These are phyloP conservation scores for Epizoanthus stellaris DNA, from an alignment of 92 coral and sea anemone genomes.

Conservation along the genomic window DNA sequence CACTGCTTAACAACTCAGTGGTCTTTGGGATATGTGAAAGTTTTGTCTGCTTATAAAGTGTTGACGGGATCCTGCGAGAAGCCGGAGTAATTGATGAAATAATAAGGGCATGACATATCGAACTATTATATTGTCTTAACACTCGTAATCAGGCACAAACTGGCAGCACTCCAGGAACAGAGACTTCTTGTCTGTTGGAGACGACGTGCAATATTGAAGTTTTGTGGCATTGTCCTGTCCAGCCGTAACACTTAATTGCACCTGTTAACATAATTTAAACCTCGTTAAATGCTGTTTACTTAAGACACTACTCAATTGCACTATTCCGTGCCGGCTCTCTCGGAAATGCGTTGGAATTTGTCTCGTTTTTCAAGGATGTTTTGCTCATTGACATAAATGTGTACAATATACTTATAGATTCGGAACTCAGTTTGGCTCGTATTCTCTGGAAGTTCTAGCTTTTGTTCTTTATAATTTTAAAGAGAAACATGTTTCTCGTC, in stretches of 20 bases:
- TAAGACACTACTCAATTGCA: not conserved
- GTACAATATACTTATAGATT: too few species aligned
- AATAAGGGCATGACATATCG: not conserved
- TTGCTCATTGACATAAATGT: too few species aligned
- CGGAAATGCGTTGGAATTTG: too few species aligned
- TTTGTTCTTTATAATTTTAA: too few species aligned
- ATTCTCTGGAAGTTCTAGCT: too few species aligned
- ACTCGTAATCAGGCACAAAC: slow-evolving; percentile 1
- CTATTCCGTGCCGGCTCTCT: too few species aligned
- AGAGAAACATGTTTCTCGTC: too few species aligned
- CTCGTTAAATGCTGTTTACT: not conserved
- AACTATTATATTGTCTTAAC: not conserved
- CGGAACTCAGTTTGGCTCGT: too few species aligned
- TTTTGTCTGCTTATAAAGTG: too few species aligned
- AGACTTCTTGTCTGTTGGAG: not conserved
- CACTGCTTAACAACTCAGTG: too few species aligned
- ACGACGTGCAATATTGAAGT: not conserved
- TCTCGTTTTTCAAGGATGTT: too few species aligned
- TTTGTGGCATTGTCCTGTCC: not conserved
- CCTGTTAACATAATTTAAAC: slow-evolving; percentile 6
- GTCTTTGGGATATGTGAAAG: too few species aligned
- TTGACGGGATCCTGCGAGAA: not conserved
- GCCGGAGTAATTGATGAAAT: not conserved
- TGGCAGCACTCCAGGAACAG: slow-evolving; percentile 17
- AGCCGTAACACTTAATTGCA: not conserved